Evolutionary conservation across 2,888 invertebrate genomes (phyloP).

Genomic region (Tetheella fluctuosa): DNA sequence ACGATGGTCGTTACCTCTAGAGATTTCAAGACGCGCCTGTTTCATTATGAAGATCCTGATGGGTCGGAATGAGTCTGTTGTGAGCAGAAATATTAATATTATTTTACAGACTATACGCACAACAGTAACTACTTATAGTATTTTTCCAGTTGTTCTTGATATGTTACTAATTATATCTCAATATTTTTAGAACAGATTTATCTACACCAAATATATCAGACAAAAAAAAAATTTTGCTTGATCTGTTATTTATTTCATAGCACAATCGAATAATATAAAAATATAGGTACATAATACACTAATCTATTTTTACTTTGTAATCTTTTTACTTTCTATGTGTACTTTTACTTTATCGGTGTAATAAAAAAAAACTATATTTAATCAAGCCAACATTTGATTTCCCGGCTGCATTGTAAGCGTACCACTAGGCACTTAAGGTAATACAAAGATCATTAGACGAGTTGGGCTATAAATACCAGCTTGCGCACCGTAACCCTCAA

Average conservation of each 20-base stretch:
- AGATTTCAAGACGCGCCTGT: background rate
- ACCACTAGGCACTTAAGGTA: constrained; percentile 39
- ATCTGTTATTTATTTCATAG: no score
- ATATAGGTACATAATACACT: background rate
- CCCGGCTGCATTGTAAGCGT: constrained; percentile 1
- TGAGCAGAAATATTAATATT: background rate
- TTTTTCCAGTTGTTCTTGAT: no score
- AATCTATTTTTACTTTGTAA: background rate
- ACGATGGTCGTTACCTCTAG: constrained; percentile 33
- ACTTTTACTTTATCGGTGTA: background rate
- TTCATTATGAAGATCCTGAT: background rate
- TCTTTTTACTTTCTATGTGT: background rate
- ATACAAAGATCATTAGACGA: constrained; percentile 69
- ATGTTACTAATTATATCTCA: no score
- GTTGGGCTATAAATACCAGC: constrained; percentile 65
- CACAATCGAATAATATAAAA: no score
- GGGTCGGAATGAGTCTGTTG: background rate
- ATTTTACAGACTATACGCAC: no score
- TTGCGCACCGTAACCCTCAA: constrained; percentile 55
- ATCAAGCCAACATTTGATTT: background rate
- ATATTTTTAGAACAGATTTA: no score
- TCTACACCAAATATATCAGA: no score
- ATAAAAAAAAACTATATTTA: background rate
- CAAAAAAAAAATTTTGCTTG: no score
- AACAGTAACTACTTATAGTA: no score